Base-by-base conservation (phyloP, 2,797 vertebrate genomes). In the Scarus forsteni region DNA sequence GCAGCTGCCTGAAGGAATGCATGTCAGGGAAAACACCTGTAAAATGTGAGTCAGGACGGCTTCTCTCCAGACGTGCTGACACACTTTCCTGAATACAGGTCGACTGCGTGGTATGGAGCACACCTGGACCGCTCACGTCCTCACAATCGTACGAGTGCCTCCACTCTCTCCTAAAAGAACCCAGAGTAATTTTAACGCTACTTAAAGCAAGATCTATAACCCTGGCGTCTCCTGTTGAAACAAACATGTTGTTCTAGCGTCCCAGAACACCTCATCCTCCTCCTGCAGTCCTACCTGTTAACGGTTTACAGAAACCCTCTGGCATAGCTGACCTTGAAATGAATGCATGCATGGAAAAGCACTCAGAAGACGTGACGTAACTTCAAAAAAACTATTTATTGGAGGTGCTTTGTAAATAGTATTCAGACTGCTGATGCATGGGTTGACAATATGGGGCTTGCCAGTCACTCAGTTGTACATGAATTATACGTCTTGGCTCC, bases 71-170 rank as follows among this genome's bases (percentile, higher is more conserved):
- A 89, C 88, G 7, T 70, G 76, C 79, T 88, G 88, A 91, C 90
- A 93, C 90, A 88, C 86, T 91, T 93, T 85, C 59, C 42, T 87
- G 78, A 75, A 79, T 79, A 68, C 77, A 77, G 82, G 85, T 85
- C 72, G 11, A 60, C 66, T 46, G 56, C 15, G 52, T 60, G 80
- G 83, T 87, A 87, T 75, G 89, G 83, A 75, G 85, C 89, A 92
- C 92, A 93, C 88, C 93, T 94, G 93, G 88, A 92, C 61, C 27
- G 15, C 56, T 60, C 39, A 12, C 67, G 19, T 58, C n/a, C 52
- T 39, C 46, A 60, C 72, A 57, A 10, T 81, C 73, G 67, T 51
- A 44, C n/a, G 35, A 53, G 70, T 34, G 38, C 71, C 50, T 79
- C 45, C 19, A 13, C 60, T 67, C 57, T 49, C 64, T 18, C 48